Conservation (phyloP, 2,113 vertebrate species). For the Poicephalus meyeri region DNA sequence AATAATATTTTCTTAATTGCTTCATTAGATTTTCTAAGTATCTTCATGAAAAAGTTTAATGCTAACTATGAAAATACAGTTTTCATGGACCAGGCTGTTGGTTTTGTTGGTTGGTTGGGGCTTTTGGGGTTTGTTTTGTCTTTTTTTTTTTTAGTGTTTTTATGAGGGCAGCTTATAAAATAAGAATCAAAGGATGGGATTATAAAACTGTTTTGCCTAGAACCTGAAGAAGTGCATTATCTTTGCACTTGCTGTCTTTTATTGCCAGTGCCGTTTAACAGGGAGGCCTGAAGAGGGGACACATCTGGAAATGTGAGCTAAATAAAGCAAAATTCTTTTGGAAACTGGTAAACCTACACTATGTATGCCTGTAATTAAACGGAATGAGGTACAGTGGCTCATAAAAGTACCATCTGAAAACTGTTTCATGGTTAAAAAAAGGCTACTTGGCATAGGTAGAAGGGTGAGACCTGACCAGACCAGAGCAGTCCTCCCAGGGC, state of each 20-base stretch:
- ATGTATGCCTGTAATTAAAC: slow-evolving; percentile 28
- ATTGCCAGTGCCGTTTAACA: slow-evolving; percentile 9
- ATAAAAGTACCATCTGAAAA: slow-evolving; percentile 48
- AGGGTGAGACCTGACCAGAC: not conserved
- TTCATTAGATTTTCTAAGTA: not conserved
- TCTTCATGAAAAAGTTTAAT: not conserved
- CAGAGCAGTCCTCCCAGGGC: not conserved
- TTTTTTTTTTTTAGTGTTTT: not conserved
- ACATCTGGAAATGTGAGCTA: slow-evolving; percentile 56
- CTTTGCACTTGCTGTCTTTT: slow-evolving; percentile 30
- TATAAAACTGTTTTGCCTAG: not conserved
- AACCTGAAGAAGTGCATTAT: not conserved
- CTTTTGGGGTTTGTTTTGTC: not conserved
- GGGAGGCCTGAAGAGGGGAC: not conserved
- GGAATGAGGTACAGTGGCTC: not conserved
- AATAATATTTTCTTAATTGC: not conserved
- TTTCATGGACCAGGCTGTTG: not conserved
- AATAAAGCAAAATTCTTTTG: slow-evolving; percentile 46
- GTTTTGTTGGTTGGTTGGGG: not conserved
- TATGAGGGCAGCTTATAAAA: not conserved
- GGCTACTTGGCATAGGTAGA: not conserved
- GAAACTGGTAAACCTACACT: slow-evolving; percentile 30
- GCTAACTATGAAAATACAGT: not conserved
- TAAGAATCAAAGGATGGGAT: not conserved
- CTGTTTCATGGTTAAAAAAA: slow-evolving; percentile 7